phyloP scores from a whole-genome alignment of 2,797 vertebrate genomes.

The Eptatretus atami region DNA sequence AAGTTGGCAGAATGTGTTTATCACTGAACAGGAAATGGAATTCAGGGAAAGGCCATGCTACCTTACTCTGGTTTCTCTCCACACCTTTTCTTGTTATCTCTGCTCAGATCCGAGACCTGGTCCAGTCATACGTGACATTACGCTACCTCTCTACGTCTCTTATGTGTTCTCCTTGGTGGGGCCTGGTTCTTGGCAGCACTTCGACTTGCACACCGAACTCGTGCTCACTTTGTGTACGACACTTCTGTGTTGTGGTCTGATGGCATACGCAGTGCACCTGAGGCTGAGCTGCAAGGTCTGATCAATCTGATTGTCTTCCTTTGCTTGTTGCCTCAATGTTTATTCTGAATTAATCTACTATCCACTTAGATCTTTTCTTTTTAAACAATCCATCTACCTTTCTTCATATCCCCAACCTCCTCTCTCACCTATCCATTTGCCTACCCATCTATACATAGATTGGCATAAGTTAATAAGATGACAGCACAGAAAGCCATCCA shows the following conservation, averaged over 20 bases:
- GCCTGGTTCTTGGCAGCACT: slow-evolving; percentile 33
- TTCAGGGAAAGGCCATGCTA: background rate
- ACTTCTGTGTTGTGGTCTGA: slow-evolving; percentile 41
- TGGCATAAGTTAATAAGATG: no score
- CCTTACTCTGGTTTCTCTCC: background rate
- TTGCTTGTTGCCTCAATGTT: no score
- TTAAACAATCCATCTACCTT: no score
- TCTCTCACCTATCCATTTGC: no score
- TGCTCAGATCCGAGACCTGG: slow-evolving; percentile 30
- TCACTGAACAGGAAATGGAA: background rate
- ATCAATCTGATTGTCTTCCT: background rate
- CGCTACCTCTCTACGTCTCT: slow-evolving; percentile 28
- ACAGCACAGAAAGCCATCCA: no score
- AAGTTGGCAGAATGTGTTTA: no score
- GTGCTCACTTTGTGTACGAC: slow-evolving; percentile 34
- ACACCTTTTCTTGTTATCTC: background rate
- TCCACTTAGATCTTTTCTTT: no score
- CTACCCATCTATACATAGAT: no score
- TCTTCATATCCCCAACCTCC: no score
- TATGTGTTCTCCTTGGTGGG: slow-evolving; percentile 34
- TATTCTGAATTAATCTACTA: no score
- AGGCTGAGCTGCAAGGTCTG: slow-evolving; percentile 32
- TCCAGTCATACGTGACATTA: slow-evolving; percentile 35
- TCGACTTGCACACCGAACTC: slow-evolving; percentile 35
- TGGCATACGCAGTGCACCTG: slow-evolving; percentile 30